Conservation (phyloP, 1,140 invertebrate species). For the Drosophila tristis region DNA sequence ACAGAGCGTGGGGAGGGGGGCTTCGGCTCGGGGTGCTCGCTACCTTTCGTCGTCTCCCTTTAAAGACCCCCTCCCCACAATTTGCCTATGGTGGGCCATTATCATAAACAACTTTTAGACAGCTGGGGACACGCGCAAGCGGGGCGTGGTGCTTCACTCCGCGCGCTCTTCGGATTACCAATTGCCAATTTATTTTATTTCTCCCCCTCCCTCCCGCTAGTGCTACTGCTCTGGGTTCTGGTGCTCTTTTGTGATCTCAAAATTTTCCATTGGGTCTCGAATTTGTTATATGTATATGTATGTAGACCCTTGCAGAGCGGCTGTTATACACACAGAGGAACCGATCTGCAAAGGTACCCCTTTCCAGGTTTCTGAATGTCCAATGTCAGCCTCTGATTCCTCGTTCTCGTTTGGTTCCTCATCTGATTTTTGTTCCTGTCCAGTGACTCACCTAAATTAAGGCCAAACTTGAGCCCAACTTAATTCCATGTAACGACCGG, state of each 20-base stretch:
- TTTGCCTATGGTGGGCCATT: slow-evolving; percentile 53
- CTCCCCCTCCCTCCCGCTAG: slow-evolving; percentile 7
- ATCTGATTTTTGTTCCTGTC: neutral
- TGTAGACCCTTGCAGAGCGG: no score
- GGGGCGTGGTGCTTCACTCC: slow-evolving; percentile 30
- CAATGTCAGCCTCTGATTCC: neutral
- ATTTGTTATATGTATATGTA: no score
- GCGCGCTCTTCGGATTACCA: slow-evolving; percentile 65
- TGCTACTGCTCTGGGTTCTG: neutral
- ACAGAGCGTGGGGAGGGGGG: slow-evolving; percentile 3
- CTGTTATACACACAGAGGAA: no score
- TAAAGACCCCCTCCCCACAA: slow-evolving; percentile 46
- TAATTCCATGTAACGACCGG: slow-evolving; percentile 27
- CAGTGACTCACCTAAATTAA: slow-evolving; percentile 29
- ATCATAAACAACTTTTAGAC: slow-evolving; percentile 79
- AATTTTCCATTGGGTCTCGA: slow-evolving; percentile 63
- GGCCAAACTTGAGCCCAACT: neutral
- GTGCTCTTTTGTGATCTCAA: slow-evolving; percentile 26
- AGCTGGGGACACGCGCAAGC: slow-evolving; percentile 64
- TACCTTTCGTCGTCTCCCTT: slow-evolving; percentile 56
- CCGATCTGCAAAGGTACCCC: no score
- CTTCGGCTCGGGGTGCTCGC: slow-evolving; percentile 41
- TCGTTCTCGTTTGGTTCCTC: slow-evolving; percentile 12
- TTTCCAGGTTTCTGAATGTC: no score
- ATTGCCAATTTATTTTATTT: slow-evolving; percentile 63